These are phyloP conservation scores for Agapornis canus DNA, from an alignment of 2,797 vertebrate species.

Conservation along the genomic window DNA sequence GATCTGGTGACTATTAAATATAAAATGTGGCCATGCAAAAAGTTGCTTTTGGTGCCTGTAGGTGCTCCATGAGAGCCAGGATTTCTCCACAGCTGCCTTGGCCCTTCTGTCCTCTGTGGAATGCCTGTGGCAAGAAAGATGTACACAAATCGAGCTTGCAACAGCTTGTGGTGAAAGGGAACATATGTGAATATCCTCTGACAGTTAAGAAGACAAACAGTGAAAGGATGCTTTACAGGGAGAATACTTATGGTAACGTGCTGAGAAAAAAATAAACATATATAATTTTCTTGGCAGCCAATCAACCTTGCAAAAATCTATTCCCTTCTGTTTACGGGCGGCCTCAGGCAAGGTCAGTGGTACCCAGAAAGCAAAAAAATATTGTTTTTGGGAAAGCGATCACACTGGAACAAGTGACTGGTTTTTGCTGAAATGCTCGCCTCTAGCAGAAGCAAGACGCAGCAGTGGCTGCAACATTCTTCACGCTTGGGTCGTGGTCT, in stretches of 20 bases:
- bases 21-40: background rate
- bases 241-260: background rate
- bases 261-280: background rate
- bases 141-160: background rate
- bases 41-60: background rate
- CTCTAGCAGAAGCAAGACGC: background rate
- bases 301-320: background rate
- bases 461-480: accelerated
- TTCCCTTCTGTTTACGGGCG: background rate
- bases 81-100: conserved; percentile 31
- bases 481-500: accelerated
- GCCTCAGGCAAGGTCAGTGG: conserved; percentile 6
- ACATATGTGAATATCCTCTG: background rate
- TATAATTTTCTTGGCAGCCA: background rate
- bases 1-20: background rate
- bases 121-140: background rate
- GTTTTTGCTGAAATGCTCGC: accelerated
- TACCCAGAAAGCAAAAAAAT: background rate
- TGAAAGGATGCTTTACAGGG: background rate
- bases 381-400: background rate
- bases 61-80: background rate
- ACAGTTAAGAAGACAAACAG: conserved; percentile 5
- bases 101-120: background rate
- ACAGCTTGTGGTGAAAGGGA: background rate
- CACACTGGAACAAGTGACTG: accelerated